phyloP scores from a whole-genome alignment of 2,797 vertebrate species.

The Fundulus diaphanus region DNA sequence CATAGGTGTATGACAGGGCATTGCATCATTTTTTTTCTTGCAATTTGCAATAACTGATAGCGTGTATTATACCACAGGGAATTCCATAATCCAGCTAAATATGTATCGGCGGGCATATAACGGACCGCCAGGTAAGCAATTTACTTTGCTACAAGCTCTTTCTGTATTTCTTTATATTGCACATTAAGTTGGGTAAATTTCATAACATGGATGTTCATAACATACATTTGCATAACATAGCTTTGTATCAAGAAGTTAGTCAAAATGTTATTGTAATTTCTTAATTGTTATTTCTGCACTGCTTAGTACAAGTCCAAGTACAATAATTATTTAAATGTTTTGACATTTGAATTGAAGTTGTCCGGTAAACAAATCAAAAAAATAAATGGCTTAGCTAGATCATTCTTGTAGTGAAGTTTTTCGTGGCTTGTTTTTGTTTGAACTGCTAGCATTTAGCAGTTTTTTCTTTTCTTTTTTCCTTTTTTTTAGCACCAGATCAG shows the following conservation, averaged over 20 bases:
- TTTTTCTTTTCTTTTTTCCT: neutral
- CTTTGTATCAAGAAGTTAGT: no score
- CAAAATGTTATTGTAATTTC: no score
- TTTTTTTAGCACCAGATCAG: neutral
- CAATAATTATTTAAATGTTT: neutral
- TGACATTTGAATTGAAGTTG: neutral
- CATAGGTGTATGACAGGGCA: neutral
- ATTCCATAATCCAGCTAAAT: neutral
- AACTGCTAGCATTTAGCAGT: no score
- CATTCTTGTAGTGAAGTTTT: neutral
- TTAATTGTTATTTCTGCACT: neutral
- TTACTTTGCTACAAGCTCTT: neutral
- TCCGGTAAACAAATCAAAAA: neutral
- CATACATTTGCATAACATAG: no score
- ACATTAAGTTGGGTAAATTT: neutral
- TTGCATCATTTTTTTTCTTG: neutral
- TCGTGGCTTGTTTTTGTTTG: no score
- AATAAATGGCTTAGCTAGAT: neutral
- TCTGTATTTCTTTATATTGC: neutral
- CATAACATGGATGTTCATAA: neutral
- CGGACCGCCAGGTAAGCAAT: no score
- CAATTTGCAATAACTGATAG: neutral
- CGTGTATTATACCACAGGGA: neutral
- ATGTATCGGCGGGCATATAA: slow-evolving; percentile 1
- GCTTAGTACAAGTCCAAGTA: neutral